A percentile compares a stretch with the other conserved stretches of the same genome.
Conservation (phyloP, 1,140 invertebrate genomes). For the Dendrolimus punctatus region DNA sequence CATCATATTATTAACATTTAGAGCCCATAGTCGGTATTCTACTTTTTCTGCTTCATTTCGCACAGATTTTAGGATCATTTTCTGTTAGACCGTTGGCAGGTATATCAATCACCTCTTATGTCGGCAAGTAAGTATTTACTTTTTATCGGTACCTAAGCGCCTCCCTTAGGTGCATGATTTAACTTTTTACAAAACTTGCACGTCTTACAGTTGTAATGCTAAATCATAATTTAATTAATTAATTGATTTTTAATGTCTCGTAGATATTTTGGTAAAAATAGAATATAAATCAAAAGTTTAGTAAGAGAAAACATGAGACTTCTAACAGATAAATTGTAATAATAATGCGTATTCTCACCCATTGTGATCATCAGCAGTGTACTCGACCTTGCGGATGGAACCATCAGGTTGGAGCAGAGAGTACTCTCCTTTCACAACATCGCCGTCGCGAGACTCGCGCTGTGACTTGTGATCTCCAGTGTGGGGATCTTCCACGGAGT, state of each 20-base stretch:
- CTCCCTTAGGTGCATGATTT: no score
- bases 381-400: conserved; percentile 73
- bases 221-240: background rate
- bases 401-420: conserved; percentile 76
- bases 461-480: conserved; percentile 76
- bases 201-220: no score
- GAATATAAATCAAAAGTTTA: background rate
- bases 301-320: background rate
- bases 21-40: no score
- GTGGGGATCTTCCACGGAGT: conserved; percentile 74
- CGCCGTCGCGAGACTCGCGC: conserved; percentile 65
- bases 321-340: background rate
- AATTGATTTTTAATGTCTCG: background rate
- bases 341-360: conserved; percentile 30
- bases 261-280: background rate
- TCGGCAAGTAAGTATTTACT: no score
- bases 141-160: no score
- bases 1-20: no score
- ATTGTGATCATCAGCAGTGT: conserved; percentile 56
- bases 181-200: no score
- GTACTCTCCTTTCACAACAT: conserved; percentile 74
- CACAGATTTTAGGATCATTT: no score
- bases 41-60: no score
- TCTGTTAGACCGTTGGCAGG: no score
- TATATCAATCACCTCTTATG: no score